Conservation (phyloP, 2,797 vertebrate species). For the Sebastes paucispinis region DNA sequence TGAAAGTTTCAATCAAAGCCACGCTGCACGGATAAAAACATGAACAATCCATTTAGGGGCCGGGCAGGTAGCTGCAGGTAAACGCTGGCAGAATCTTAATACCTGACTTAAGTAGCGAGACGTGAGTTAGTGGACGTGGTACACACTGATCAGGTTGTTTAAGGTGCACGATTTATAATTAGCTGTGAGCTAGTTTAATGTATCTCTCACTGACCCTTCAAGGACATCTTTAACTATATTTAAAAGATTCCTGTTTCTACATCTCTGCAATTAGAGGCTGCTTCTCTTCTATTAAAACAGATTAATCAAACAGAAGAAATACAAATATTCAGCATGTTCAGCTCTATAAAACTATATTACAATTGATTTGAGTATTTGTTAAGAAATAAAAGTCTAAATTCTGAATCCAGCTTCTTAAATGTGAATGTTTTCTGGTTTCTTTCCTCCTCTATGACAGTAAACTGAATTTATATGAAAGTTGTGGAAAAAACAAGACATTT, state of each 20-base stretch:
- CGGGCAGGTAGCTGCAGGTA: conserved; percentile 28
- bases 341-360: not conserved
- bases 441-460: too few species aligned
- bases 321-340: not conserved
- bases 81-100: conserved; percentile 63
- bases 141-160: conserved; percentile 28
- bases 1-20: conserved; percentile 69
- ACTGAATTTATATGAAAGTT: too few species aligned
- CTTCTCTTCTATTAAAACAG: not conserved
- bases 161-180: conserved; percentile 19
- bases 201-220: not conserved
- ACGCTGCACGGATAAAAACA: conserved; percentile 51
- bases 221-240: not conserved
- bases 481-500: too few species aligned
- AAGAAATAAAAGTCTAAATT: too few species aligned
- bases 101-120: conserved; percentile 33
- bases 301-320: not conserved
- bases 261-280: not conserved
- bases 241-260: not conserved
- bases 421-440: too few species aligned
- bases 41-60: conserved; percentile 52
- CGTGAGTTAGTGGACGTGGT: conserved; percentile 27
- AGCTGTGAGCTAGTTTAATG: not conserved
- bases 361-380: too few species aligned
- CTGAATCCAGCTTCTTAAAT: too few species aligned